Conservation (phyloP, 2,888 invertebrate species). For the Lasioglossum villosulum region DNA sequence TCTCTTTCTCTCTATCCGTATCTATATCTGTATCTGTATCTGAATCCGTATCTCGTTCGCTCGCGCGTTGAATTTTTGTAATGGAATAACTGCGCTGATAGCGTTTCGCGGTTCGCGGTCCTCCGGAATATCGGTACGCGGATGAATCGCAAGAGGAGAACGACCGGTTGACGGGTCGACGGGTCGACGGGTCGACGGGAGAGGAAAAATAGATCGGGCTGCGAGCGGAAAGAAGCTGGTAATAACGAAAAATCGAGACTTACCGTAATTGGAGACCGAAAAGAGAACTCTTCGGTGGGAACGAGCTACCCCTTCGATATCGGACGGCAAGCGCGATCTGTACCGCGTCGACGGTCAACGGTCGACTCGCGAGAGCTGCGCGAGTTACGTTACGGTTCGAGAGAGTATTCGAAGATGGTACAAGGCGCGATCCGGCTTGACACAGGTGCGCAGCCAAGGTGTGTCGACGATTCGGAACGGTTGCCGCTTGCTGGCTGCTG, state of each 20-base stretch:
- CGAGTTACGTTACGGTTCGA: slow-evolving; percentile 64
- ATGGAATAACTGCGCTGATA: not conserved
- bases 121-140: not conserved
- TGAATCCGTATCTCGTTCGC: not conserved
- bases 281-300: not conserved
- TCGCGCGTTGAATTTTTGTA: not conserved
- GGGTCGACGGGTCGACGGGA: too few relatives aligned
- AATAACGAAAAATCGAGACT: slow-evolving; percentile 29
- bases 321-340: slow-evolving; percentile 40
- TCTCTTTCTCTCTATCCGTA: not conserved
- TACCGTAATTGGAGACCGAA: slow-evolving; percentile 36
- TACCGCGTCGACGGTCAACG: slow-evolving; percentile 50
- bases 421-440: slow-evolving; percentile 77
- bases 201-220: not conserved
- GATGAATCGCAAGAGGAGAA: not conserved
- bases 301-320: slow-evolving; percentile 15
- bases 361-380: slow-evolving; percentile 55
- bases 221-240: not conserved
- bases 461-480: slow-evolving; percentile 64
- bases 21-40: not conserved
- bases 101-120: not conserved
- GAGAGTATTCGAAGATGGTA: slow-evolving; percentile 69
- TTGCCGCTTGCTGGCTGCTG: slow-evolving; percentile 77
- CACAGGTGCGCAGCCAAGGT: slow-evolving; percentile 80
- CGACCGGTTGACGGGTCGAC: not conserved